Base-by-base conservation (phyloP, 1,140 invertebrate genomes). In the Dinothrombium tinctorium region DNA sequence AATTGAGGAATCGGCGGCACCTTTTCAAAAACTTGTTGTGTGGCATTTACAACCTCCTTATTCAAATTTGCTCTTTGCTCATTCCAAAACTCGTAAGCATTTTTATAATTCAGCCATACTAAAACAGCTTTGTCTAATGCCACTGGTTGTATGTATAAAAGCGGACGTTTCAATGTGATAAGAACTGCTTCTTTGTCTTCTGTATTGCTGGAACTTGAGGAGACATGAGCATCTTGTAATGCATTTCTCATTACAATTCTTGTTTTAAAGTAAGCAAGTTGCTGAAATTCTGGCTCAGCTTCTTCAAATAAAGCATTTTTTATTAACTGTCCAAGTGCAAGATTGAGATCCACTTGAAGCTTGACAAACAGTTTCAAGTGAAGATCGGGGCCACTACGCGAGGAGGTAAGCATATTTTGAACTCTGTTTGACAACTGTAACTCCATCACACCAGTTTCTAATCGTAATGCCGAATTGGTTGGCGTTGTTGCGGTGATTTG, bases 81-180 rank as follows among this genome's bases (percentile, higher is more conserved):
- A 48, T 84, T 89, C 87, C 89, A 96, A 60, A 94, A 95, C 55
- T 95, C 87, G 53, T 95, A 95, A 0, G 89, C 87, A 60, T 92
- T 94, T 60, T 92, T 92, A 55, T 95, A 96, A 60, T 94, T 95
- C 32, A 95, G 61, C 87, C 87, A 95, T 7, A 95, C 86, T 1
- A 95, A 66, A 44, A 96, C 89, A 21, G 87, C 87, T 57, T 82
- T 81, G 57, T 96, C 89, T 28, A 96, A 76, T 3, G 89, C 86
- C 50, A 86, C 70, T 0, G 89, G 89, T 59, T 95, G 87, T 26
- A 92, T 74, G 56, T 90, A 92, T 41, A 96, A 74, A 35, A 94
- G 64, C 0, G 89, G 89, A 37, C 86, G 62, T 51, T 78, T 82
- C 1, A 95, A 59, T 0, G 77, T 84, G 33, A 95, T 84, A 11